phyloP scores from a whole-genome alignment of 2,113 vertebrate species.

The Mustela lutreola region DNA sequence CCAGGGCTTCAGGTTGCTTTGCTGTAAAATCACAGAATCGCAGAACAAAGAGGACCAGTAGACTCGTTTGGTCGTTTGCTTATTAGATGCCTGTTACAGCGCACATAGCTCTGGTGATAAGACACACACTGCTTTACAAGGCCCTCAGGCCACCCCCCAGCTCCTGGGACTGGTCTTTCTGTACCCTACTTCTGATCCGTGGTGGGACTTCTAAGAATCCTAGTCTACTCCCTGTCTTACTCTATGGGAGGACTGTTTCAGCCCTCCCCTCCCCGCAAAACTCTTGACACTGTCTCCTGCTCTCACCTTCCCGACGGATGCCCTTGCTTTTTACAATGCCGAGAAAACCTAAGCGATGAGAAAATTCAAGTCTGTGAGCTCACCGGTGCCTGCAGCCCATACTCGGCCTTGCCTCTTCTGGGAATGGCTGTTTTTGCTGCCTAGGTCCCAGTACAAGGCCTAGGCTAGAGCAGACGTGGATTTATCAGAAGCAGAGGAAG shows the following conservation, averaged over 20 bases:
- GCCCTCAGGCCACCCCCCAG: background rate
- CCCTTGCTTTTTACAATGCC: background rate
- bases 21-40: background rate
- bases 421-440: background rate
- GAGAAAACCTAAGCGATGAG: background rate
- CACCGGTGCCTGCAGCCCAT: background rate
- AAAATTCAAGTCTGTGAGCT: background rate
- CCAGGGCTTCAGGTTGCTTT: background rate
- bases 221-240: background rate
- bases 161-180: background rate
- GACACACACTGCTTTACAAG: rapidly evolving
- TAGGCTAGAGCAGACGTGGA: background rate
- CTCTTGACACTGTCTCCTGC: background rate
- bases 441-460: no score
- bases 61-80: background rate
- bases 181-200: background rate
- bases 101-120: background rate
- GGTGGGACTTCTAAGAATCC: background rate
- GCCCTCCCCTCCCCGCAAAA: background rate
- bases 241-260: background rate
- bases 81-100: background rate
- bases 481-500: background rate
- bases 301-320: background rate
- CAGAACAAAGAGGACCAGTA: background rate
- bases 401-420: background rate